Evolutionary conservation across 2,888 invertebrate species (phyloP).

Genomic region (Calameuta pallipes): DNA sequence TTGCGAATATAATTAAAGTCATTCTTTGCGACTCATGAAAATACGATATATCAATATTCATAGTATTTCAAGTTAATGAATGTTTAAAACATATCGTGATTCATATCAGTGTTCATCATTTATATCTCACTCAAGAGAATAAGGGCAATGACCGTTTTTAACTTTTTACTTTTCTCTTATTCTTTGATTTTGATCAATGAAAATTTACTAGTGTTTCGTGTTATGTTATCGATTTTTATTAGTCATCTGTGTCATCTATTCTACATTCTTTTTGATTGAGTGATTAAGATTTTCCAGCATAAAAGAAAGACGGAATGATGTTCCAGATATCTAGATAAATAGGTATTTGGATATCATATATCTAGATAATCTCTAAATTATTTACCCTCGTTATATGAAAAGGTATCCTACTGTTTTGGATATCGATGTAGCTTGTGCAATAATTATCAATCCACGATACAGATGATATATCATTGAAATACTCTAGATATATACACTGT

Average conservation of each 20-base stretch:
- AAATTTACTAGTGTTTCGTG: background rate
- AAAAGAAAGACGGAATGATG: background rate
- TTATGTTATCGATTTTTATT: background rate
- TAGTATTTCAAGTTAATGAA: background rate
- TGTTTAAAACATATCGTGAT: background rate
- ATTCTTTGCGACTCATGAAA: background rate
- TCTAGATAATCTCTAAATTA: background rate
- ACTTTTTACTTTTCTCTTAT: background rate
- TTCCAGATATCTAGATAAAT: background rate
- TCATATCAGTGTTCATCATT: background rate
- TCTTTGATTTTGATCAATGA: background rate
- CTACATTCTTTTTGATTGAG: background rate
- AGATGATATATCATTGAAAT: constrained; percentile 36
- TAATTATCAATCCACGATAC: constrained; percentile 37
- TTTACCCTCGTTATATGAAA: background rate
- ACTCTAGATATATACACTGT: constrained; percentile 21
- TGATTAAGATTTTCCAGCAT: background rate
- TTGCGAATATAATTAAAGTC: background rate
- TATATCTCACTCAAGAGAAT: background rate
- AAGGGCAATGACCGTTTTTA: background rate
- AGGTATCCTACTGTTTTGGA: constrained; percentile 13
- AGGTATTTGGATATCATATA: background rate
- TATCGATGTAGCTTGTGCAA: constrained; percentile 44
- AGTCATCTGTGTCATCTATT: background rate
- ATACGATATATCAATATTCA: background rate